Conservation (phyloP, 2,113 vertebrate genomes). For the Nesospiza acunhae region DNA sequence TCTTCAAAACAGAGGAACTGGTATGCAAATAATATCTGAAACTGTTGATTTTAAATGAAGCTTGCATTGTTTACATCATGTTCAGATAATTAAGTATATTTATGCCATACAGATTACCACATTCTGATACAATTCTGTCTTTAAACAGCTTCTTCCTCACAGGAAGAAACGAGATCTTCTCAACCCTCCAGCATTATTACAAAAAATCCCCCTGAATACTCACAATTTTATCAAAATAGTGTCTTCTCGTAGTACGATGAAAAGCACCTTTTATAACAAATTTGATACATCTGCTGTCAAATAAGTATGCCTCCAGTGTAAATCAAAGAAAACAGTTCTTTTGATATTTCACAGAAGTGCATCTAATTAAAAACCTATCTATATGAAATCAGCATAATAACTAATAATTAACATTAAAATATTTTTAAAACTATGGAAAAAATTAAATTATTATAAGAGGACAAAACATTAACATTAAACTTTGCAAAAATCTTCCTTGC, state of each 20-base stretch:
- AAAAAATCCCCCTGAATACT: constrained; percentile 74
- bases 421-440: constrained; percentile 77
- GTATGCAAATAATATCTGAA: constrained; percentile 69
- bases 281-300: constrained; percentile 79
- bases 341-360: constrained; percentile 83
- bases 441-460: constrained; percentile 77
- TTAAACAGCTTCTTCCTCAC: constrained; percentile 68
- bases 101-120: constrained; percentile 70
- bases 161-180: constrained; percentile 74
- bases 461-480: constrained; percentile 75
- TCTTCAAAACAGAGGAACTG: constrained; percentile 76
- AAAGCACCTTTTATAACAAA: constrained; percentile 80
- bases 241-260: constrained; percentile 76
- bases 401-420: constrained; percentile 82
- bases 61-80: constrained; percentile 71
- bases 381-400: constrained; percentile 77
- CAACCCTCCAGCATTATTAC: constrained; percentile 73
- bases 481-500: constrained; percentile 78
- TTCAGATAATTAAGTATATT: constrained; percentile 70
- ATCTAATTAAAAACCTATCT: constrained; percentile 78
- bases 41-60: constrained; percentile 70
- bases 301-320: constrained; percentile 82
- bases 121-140: constrained; percentile 67
- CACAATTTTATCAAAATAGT: constrained; percentile 80
- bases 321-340: constrained; percentile 81